Evolutionary conservation across 2,888 invertebrate species (phyloP).

Genomic region (Venusia cambrica): DNA sequence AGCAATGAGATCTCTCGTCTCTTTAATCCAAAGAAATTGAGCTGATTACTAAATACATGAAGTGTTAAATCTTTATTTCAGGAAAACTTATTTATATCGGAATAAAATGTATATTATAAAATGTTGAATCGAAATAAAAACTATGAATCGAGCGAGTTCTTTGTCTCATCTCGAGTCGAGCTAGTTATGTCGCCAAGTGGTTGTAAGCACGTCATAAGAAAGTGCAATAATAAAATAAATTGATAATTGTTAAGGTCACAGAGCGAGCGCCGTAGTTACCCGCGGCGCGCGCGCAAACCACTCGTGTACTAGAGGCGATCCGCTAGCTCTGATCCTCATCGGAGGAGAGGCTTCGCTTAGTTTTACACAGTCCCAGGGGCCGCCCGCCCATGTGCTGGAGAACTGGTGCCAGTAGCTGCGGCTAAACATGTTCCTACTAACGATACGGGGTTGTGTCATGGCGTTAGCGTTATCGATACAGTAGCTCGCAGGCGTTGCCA

Average conservation of each 20-base stretch:
- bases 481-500: slow-evolving; percentile 52
- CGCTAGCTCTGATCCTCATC: slow-evolving; percentile 56
- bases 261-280: slow-evolving; percentile 62
- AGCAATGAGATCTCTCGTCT: slow-evolving; percentile 30
- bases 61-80: slow-evolving; percentile 4
- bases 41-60: slow-evolving; percentile 15
- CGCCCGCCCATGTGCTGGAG: slow-evolving; percentile 32
- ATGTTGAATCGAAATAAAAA: slow-evolving; percentile 15
- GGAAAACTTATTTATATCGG: background rate
- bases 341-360: slow-evolving; percentile 67
- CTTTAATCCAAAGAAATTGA: slow-evolving; percentile 37
- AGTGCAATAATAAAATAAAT: slow-evolving; percentile 78
- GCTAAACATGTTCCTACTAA: slow-evolving; percentile 55
- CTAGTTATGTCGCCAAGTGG: slow-evolving; percentile 36
- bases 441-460: slow-evolving; percentile 61
- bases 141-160: slow-evolving; percentile 27
- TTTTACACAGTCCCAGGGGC: slow-evolving; percentile 57
- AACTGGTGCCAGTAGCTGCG: slow-evolving; percentile 17
- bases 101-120: slow-evolving; percentile 2
- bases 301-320: slow-evolving; percentile 77
- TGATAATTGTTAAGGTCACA: slow-evolving; percentile 77
- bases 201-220: slow-evolving; percentile 65
- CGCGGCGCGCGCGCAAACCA: slow-evolving; percentile 70
- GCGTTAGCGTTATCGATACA: slow-evolving; percentile 77
- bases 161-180: slow-evolving; percentile 44